Evolutionary conservation across 2,797 vertebrate species (phyloP).

Genomic region (Hafferia zeledoni): DNA sequence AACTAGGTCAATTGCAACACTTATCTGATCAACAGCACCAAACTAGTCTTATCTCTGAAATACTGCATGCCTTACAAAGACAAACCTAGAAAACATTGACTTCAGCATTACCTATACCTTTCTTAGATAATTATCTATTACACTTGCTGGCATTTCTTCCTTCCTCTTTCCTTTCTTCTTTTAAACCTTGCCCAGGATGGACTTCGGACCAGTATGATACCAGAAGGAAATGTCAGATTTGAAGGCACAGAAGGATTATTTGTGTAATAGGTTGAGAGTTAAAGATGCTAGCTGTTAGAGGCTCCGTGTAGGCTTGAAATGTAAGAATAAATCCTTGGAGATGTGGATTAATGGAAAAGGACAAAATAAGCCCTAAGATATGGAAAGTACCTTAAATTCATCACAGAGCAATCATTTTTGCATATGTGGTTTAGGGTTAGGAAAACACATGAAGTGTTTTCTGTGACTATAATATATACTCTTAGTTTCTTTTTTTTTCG

Average conservation of each 20-base stretch:
- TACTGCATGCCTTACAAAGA: neutral
- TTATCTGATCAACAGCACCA: neutral
- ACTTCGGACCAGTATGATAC: neutral
- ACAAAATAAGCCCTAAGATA: neutral
- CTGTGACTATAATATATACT: neutral
- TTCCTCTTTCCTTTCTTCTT: neutral
- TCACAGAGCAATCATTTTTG: neutral
- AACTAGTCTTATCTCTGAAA: neutral
- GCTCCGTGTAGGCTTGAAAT: neutral
- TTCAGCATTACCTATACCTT: neutral
- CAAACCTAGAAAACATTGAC: neutral
- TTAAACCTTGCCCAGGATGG: neutral
- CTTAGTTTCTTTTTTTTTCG: neutral
- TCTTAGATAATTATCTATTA: neutral
- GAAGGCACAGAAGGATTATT: neutral
- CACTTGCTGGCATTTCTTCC: neutral
- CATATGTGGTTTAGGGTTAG: neutral
- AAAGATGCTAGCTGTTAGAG: neutral
- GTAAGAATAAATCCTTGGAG: neutral
- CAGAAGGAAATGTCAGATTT: neutral
- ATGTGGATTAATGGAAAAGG: neutral
- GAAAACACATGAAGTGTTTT: neutral
- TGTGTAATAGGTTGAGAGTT: neutral
- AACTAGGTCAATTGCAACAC: conserved; percentile 62
- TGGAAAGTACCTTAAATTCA: neutral